A percentile compares a stretch with the other conserved stretches of the same genome.
phyloP scores from a whole-genome alignment of 2,113 vertebrate species.

The Gallinago undulata region DNA sequence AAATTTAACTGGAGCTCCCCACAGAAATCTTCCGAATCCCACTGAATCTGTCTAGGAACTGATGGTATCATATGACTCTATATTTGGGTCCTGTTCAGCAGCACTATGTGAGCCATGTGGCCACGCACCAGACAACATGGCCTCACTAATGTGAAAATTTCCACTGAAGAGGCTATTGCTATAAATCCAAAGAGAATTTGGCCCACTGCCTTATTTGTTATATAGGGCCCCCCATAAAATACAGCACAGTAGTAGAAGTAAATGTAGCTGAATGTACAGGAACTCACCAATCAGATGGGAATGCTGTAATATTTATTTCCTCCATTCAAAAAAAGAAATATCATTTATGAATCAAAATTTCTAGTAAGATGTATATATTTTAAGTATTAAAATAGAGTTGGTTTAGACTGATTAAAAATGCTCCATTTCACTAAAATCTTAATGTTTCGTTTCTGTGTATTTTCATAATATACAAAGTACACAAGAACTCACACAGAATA shows the following conservation, averaged over 20 bases:
- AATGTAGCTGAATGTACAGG: neutral
- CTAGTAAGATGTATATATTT: neutral
- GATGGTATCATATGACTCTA: neutral
- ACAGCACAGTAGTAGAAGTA: neutral
- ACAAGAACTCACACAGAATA: neutral
- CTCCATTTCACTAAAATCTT: neutral
- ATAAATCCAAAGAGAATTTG: neutral
- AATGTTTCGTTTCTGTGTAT: neutral
- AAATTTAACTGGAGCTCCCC: constrained; percentile 18
- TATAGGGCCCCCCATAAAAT: neutral
- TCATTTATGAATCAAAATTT: neutral
- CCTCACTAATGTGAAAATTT: neutral
- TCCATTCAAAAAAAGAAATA: neutral
- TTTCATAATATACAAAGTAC: neutral
- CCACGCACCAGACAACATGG: neutral
- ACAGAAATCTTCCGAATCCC: neutral
- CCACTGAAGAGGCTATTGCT: neutral
- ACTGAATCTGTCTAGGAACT: neutral
- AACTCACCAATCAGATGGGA: neutral
- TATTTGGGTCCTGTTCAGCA: neutral
- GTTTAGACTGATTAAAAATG: neutral
- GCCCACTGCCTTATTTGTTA: neutral
- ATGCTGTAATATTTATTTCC: neutral
- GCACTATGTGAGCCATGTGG: neutral
- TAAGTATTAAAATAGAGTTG: neutral